phyloP scores from a whole-genome alignment of 1,140 invertebrate genomes.

The Matsumurasca onukii region DNA sequence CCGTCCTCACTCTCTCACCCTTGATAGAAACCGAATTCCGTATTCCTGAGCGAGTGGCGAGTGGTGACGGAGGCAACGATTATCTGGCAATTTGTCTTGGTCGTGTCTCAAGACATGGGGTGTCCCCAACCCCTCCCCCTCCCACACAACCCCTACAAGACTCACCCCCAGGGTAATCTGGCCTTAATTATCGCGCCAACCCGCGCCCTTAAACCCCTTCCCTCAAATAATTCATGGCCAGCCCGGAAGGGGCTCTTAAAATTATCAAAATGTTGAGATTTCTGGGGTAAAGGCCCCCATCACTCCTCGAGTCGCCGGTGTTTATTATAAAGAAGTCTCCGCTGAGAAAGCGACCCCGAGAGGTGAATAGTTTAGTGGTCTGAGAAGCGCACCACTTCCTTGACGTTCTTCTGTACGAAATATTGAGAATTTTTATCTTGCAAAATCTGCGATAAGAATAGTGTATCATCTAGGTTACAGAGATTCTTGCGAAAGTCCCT shows the following conservation, averaged over 20 bases:
- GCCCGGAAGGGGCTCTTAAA: conserved; percentile 26
- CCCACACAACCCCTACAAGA: background rate
- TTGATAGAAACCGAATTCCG: too few species aligned
- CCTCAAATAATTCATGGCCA: conserved; percentile 25
- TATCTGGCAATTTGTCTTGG: conserved; percentile 22
- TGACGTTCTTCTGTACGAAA: too few species aligned
- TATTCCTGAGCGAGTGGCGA: background rate
- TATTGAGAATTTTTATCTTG: too few species aligned
- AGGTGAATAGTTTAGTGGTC: too few species aligned
- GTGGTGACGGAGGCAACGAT: background rate
- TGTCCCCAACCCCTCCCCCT: background rate
- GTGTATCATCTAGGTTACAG: too few species aligned
- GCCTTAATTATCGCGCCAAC: conserved; percentile 25
- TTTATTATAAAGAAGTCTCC: background rate
- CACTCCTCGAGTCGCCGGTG: background rate
- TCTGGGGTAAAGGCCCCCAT: background rate
- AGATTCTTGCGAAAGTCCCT: too few species aligned
- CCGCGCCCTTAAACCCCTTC: conserved; percentile 26
- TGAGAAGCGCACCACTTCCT: too few species aligned
- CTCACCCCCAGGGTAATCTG: conserved; percentile 19
- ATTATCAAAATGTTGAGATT: conserved; percentile 26
- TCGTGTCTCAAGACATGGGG: conserved; percentile 4
- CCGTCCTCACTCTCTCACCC: too few species aligned
- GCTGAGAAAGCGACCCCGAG: too few species aligned
- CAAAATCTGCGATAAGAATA: too few species aligned